phyloP scores from a whole-genome alignment of 1,140 invertebrate genomes.

The Bombus terrestris region DNA sequence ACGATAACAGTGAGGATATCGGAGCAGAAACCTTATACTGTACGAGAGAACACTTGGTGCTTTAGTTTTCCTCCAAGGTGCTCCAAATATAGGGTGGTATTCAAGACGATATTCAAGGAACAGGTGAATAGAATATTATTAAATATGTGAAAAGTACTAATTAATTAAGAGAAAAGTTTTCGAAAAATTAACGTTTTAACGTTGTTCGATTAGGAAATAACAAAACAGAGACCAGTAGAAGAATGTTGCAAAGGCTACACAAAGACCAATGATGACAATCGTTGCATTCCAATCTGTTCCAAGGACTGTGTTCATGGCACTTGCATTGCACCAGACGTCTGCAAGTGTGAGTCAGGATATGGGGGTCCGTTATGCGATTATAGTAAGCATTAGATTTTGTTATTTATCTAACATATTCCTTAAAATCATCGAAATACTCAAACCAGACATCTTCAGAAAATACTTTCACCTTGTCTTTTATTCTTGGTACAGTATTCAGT shows the following conservation, averaged over 20 bases:
- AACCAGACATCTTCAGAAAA: neutral
- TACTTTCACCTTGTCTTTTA: neutral
- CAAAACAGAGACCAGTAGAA: conserved; percentile 89
- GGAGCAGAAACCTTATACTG: conserved; percentile 91
- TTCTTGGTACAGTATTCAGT: neutral
- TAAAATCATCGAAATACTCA: neutral
- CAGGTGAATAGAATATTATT: conserved; percentile 78
- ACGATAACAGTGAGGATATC: conserved; percentile 88
- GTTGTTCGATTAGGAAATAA: conserved; percentile 83
- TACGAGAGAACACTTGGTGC: conserved; percentile 91
- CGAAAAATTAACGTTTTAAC: neutral
- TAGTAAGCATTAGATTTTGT: conserved; percentile 85
- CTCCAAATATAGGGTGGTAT: conserved; percentile 91
- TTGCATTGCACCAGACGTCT: conserved; percentile 92
- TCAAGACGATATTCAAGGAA: conserved; percentile 88
- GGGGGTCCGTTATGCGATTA: conserved; percentile 94
- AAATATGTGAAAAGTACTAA: too few species aligned
- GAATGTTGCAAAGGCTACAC: conserved; percentile 93
- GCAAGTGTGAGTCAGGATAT: conserved; percentile 93
- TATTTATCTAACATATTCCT: neutral
- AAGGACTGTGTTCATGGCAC: conserved; percentile 91
- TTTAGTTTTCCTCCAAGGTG: conserved; percentile 92
- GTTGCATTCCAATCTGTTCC: conserved; percentile 91
- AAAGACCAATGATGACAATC: conserved; percentile 84
- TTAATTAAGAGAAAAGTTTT: neutral